phyloP scores from a whole-genome alignment of 2,888 invertebrate genomes.

The Apamea anceps region DNA sequence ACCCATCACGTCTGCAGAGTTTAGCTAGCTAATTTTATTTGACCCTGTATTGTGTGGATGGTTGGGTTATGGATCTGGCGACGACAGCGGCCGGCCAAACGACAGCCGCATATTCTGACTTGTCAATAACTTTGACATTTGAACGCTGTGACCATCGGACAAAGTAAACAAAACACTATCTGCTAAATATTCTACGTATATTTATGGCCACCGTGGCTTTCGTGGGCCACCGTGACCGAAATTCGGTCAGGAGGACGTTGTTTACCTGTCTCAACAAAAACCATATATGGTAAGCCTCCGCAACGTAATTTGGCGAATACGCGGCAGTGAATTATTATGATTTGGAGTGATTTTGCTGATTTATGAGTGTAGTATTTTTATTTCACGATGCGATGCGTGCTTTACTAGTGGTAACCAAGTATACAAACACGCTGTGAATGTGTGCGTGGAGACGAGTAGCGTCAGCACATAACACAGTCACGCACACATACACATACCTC shows the following conservation, averaged over 20 bases:
- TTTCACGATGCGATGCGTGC: neutral
- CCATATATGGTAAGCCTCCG: constrained; percentile 7
- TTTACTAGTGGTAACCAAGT: neutral
- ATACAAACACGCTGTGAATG: neutral
- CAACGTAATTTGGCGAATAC: neutral
- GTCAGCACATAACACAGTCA: neutral
- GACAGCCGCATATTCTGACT: no score
- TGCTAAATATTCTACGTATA: neutral
- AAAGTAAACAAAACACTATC: neutral
- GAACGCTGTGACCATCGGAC: neutral
- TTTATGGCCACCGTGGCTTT: no score
- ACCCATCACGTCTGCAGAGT: neutral
- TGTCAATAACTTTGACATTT: neutral
- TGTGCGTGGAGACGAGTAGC: neutral
- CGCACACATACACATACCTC: neutral
- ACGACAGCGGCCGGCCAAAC: neutral
- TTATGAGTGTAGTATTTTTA: neutral
- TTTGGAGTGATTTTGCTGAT: constrained; percentile 9
- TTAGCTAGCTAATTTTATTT: neutral
- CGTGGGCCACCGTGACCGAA: neutral
- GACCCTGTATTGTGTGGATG: neutral
- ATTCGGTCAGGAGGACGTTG: neutral
- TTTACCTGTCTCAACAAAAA: neutral
- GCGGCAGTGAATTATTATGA: neutral
- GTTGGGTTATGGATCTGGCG: neutral